A percentile compares a stretch with the other conserved stretches of the same genome.
Evolutionary conservation across 2,888 invertebrate species (phyloP).

Genomic region (Drepanosiphum platanoidis): DNA sequence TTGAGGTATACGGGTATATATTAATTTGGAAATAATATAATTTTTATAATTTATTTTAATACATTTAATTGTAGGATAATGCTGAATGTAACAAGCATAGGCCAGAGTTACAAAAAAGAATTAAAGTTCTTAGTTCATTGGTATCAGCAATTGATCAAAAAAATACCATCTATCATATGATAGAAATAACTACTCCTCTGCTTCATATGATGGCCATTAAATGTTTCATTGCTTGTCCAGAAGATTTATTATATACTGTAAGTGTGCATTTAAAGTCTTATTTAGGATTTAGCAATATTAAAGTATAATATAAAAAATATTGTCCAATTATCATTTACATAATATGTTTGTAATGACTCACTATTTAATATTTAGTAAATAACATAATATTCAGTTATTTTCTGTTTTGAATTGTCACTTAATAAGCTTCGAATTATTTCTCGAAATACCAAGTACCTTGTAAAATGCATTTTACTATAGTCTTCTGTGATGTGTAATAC

Average conservation of each 20-base stretch:
- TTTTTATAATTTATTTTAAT: not conserved
- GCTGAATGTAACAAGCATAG: slow-evolving; percentile 42
- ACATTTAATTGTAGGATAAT: slow-evolving; percentile 24
- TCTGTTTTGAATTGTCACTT: too few relatives aligned
- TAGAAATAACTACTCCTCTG: slow-evolving; percentile 48
- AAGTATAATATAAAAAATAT: too few relatives aligned
- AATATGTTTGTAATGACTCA: too few relatives aligned
- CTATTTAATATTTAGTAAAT: too few relatives aligned
- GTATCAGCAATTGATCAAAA: slow-evolving; percentile 56
- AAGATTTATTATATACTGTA: slow-evolving; percentile 53
- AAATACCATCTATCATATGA: slow-evolving; percentile 39
- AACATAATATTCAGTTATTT: too few relatives aligned
- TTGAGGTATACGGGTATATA: slow-evolving; percentile 52
- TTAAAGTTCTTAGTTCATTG: slow-evolving; percentile 53
- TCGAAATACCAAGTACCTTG: too few relatives aligned
- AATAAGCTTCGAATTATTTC: too few relatives aligned
- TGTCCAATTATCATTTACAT: too few relatives aligned
- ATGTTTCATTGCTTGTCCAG: slow-evolving; percentile 50
- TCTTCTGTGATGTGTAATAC: too few relatives aligned
- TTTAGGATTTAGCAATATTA: too few relatives aligned
- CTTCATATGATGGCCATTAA: slow-evolving; percentile 40
- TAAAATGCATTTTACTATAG: too few relatives aligned
- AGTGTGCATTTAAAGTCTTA: not conserved
- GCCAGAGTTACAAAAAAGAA: slow-evolving; percentile 44
- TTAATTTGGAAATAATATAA: not conserved